Conservation (phyloP, 2,113 vertebrate genomes). For the Ceyx cyanopectus region DNA sequence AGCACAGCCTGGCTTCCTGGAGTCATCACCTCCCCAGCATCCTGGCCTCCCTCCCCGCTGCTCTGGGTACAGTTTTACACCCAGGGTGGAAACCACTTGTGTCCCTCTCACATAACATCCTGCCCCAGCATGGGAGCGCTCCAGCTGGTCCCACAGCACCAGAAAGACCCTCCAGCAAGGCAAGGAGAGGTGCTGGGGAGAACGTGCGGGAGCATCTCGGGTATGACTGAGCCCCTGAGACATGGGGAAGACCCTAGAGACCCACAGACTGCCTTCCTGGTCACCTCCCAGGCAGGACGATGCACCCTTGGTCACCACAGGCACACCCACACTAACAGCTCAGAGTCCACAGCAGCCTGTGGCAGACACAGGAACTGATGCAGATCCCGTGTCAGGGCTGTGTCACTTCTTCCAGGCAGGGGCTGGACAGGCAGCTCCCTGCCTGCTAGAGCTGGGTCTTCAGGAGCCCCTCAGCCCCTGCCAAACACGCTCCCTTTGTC, state of each 20-base stretch:
- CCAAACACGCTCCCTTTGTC: background rate
- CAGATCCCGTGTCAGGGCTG: background rate
- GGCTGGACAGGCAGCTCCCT: background rate
- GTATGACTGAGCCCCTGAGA: background rate
- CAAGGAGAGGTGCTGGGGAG: background rate
- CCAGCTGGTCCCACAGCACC: background rate
- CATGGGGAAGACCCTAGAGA: background rate
- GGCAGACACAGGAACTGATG: background rate
- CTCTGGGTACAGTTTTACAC: background rate
- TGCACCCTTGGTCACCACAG: accelerated
- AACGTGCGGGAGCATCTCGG: accelerated
- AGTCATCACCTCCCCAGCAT: background rate
- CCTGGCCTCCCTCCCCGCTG: background rate
- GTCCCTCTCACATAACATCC: background rate
- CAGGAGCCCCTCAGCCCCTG: background rate
- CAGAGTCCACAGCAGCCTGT: background rate
- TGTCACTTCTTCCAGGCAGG: background rate
- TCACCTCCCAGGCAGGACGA: background rate
- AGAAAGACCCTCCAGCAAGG: background rate
- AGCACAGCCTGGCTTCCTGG: accelerated
- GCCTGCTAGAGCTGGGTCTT: background rate
- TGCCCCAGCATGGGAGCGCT: background rate
- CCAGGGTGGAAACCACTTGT: background rate
- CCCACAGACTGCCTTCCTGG: background rate
- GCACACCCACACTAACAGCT: background rate